These are phyloP conservation scores for Falco cherrug DNA, from an alignment of 2,797 vertebrate species.

Conservation along the genomic window DNA sequence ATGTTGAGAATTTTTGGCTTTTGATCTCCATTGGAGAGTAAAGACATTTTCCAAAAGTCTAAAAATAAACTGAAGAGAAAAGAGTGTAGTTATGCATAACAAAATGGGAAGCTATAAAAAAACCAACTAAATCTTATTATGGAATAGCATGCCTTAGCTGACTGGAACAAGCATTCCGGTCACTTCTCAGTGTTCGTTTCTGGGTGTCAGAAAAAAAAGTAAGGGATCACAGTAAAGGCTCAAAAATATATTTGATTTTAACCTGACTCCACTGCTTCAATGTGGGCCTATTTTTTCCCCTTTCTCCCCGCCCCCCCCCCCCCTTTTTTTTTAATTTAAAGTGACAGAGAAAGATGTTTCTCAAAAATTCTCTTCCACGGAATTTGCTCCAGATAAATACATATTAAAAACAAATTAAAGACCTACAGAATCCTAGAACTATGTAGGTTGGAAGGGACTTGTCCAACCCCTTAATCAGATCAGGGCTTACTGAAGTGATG, in stretches of 20 bases:
- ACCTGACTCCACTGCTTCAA: not conserved
- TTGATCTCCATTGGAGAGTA: not conserved
- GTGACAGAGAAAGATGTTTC: not conserved
- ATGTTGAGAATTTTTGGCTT: not conserved
- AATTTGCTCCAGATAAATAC: not conserved
- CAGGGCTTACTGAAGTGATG: not conserved
- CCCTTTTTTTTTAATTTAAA: not conserved
- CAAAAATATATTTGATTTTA: not conserved
- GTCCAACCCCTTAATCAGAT: not conserved
- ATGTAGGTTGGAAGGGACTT: not conserved
- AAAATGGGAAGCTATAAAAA: not conserved
- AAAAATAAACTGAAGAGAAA: not conserved
- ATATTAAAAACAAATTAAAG: not conserved
- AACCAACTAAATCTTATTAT: not conserved
- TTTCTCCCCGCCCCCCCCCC: too few species aligned
- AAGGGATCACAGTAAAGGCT: not conserved
- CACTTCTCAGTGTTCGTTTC: not conserved
- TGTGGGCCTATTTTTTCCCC: accelerated
- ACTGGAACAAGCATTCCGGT: not conserved
- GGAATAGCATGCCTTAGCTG: not conserved
- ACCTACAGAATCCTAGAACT: not conserved
- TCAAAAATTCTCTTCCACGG: not conserved
- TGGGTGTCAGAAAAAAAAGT: not conserved
- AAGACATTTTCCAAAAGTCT: not conserved
- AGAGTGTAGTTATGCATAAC: not conserved